Base-by-base conservation (phyloP, 2,113 vertebrate genomes). In the Gymnorhina tibicen region DNA sequence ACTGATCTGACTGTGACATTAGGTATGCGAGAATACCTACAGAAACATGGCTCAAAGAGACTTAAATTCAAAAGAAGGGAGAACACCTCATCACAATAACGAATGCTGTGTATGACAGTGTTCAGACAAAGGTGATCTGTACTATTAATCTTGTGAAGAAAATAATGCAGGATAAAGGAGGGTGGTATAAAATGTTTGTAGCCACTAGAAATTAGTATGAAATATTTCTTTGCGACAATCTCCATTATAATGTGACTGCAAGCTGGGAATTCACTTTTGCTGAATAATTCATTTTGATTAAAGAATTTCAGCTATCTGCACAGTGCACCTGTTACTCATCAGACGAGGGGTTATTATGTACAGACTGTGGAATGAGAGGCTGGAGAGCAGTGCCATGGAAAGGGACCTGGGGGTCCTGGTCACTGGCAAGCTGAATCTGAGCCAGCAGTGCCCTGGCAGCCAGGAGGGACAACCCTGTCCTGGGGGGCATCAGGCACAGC, bases 391-490 rank as follows among this genome's bases (percentile, higher is more conserved):
- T 11, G 10, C 16, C 0, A 0, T 4, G 8, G 35, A 32, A 67
- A 67, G 52, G 11, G 13, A 9, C 11, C 6, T 50, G 26, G 2
- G 33, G 6, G 3, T 50, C 52, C 52, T 42, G 62, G 37, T 3
- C 1, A 0, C 0, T 10, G 11, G 3, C 3, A 35, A 35, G 8
- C 2, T 35, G 30, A 9, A 11, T 4, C 3, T 0, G 10, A 58
- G 20, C 6, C 70, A 85, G 60, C 60, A 58, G 52, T 58, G 83
- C 52, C 52, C 60, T 67, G 72, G 52, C n/a, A 42, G 35, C 72
- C 72, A 50, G 62, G 62, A 50, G 32, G 13, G 37, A 3, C 35
- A 59, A 0, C 52, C 37, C 62, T 67, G 52, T 11, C 62, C 83
- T 76, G 72, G 35, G 60, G 50, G 20, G 0, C 52, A 58, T 58